Evolutionary conservation across 2,888 invertebrate species (phyloP).

Genomic region (Drosophila recens): DNA sequence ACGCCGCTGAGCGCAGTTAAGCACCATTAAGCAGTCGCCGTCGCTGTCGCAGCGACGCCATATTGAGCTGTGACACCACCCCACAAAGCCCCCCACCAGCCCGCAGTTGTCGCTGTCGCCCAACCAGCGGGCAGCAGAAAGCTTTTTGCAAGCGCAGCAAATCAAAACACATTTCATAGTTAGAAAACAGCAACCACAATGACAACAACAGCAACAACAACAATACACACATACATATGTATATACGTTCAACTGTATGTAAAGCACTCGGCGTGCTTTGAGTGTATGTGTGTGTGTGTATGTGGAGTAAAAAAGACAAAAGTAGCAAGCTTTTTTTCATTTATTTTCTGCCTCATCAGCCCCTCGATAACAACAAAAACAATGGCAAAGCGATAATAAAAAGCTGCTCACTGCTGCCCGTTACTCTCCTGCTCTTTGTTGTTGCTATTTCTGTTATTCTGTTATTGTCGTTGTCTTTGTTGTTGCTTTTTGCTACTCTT

Average conservation of each 20-base stretch:
- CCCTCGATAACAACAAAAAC: constrained; percentile 55
- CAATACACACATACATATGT: constrained; percentile 3
- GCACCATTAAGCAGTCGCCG: constrained; percentile 74
- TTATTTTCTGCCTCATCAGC: constrained; percentile 62
- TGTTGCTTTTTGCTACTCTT: constrained; percentile 47
- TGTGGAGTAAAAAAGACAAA: constrained; percentile 54
- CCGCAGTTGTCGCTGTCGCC: constrained; percentile 39
- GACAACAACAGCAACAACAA: constrained; percentile 43
- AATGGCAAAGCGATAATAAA: constrained; percentile 37
- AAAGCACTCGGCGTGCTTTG: constrained; percentile 17
- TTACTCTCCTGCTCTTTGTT: constrained; percentile 26
- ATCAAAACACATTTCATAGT: constrained; percentile 79
- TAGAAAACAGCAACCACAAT: constrained; percentile 41
- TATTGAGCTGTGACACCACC: constrained; percentile 57
- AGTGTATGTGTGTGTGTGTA: constrained; percentile 9
- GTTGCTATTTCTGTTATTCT: constrained; percentile 23
- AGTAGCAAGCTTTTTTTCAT: constrained; percentile 40
- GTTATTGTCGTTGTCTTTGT: constrained; percentile 18
- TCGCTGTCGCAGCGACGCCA: constrained; percentile 62
- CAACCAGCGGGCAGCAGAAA: constrained; percentile 75
- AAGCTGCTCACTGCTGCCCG: constrained; percentile 41
- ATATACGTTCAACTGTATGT: constrained; percentile 4
- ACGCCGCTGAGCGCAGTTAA: constrained; percentile 56
- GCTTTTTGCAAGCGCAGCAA: constrained; percentile 80
- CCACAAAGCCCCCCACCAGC: constrained; percentile 6